Evolutionary conservation across 2,888 invertebrate genomes (phyloP).

Genomic region (Pandemis cinnamomeana): DNA sequence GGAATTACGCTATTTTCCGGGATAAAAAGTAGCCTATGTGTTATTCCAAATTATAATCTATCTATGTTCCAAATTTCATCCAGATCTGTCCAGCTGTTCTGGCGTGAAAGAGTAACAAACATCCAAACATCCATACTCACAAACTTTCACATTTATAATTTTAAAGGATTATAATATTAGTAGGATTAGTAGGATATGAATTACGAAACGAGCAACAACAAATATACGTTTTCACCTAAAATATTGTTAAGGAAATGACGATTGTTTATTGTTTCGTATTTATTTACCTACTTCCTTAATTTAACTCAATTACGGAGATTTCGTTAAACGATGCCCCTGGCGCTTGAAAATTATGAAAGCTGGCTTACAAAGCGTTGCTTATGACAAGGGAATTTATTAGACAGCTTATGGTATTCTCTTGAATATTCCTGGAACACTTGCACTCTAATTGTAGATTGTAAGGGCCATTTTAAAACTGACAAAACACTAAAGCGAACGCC

Average conservation of each 20-base stretch:
- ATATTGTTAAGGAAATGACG: slow-evolving; percentile 14
- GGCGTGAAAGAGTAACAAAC: too few relatives aligned
- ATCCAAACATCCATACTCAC: too few relatives aligned
- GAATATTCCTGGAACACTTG: slow-evolving; percentile 18
- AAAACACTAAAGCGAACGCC: slow-evolving; percentile 21
- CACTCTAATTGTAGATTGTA: slow-evolving; percentile 21
- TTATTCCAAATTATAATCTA: too few relatives aligned
- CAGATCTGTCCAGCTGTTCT: too few relatives aligned
- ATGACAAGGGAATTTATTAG: slow-evolving; percentile 41
- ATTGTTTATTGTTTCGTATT: slow-evolving; percentile 36
- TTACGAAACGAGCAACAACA: not conserved
- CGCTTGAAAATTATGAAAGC: slow-evolving; percentile 38
- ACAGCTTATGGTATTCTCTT: slow-evolving; percentile 33
- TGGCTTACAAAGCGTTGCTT: slow-evolving; percentile 38
- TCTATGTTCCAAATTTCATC: too few relatives aligned
- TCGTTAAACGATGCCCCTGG: slow-evolving; percentile 38
- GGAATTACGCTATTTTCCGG: too few relatives aligned
- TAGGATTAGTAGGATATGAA: too few relatives aligned
- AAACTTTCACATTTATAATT: too few relatives aligned
- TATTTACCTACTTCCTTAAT: slow-evolving; percentile 38
- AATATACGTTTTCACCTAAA: slow-evolving; percentile 3
- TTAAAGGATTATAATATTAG: too few relatives aligned
- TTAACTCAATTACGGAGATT: slow-evolving; percentile 41
- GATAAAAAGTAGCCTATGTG: too few relatives aligned
- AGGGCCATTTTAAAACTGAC: slow-evolving; percentile 10